Conservation (phyloP, 2,888 invertebrate genomes). For the Onchidella celtica region DNA sequence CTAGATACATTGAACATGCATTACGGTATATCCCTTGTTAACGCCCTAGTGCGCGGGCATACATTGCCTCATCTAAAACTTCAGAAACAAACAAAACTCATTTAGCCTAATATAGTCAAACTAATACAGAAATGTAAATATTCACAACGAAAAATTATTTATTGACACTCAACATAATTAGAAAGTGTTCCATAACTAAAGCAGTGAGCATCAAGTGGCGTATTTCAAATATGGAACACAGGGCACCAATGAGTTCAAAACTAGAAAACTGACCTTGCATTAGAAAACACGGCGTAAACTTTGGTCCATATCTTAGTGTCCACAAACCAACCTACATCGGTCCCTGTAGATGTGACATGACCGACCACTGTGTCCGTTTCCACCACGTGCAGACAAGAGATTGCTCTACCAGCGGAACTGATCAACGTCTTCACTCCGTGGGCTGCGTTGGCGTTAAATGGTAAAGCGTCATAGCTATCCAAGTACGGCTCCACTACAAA, state of each 20-base stretch:
- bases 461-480: not conserved
- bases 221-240: no score
- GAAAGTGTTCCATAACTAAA: no score
- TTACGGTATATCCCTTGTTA: no score
- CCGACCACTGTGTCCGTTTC: not conserved
- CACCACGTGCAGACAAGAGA: slow-evolving; percentile 7
- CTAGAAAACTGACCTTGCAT: slow-evolving; percentile 2
- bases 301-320: slow-evolving; percentile 10
- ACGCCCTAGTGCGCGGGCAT: no score
- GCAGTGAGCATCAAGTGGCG: no score
- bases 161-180: no score
- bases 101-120: no score
- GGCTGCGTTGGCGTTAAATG: not conserved
- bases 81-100: no score
- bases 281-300: slow-evolving; percentile 28
- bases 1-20: no score
- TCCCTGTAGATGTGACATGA: not conserved
- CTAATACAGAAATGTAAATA: no score
- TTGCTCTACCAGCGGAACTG: not conserved
- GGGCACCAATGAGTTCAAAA: not conserved
- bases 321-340: slow-evolving; percentile 6
- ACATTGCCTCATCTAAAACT: no score
- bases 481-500: not conserved
- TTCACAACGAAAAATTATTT: no score
- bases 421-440: slow-evolving; percentile 10